These are phyloP conservation scores for Zaprionus capensis DNA, from an alignment of 1,140 invertebrate species.

Conservation along the genomic window DNA sequence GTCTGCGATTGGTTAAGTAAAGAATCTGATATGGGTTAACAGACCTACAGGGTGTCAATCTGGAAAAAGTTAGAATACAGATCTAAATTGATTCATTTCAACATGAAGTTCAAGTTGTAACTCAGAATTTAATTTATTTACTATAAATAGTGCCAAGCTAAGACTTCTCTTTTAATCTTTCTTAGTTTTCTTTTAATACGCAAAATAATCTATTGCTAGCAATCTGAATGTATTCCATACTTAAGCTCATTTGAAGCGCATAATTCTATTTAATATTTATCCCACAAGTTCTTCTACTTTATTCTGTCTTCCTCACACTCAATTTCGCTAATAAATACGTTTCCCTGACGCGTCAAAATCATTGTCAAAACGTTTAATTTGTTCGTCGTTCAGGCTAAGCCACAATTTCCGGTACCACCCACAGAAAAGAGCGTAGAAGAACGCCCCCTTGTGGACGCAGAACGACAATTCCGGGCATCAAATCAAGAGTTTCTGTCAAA, in stretches of 20 bases:
- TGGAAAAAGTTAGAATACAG: no score
- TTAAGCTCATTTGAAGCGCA: not conserved
- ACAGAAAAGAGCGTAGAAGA: constrained; percentile 14
- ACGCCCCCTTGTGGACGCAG: constrained; percentile 42
- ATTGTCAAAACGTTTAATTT: constrained; percentile 69
- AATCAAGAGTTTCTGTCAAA: constrained; percentile 77
- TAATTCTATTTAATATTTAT: constrained; percentile 65
- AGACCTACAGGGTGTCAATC: no score
- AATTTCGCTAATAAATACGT: constrained; percentile 69
- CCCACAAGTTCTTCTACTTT: not conserved
- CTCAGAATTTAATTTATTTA: not conserved
- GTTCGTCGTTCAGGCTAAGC: constrained; percentile 47
- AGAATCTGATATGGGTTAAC: no score
- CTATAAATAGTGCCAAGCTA: not conserved
- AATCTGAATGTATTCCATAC: not conserved
- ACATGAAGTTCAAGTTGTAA: no score
- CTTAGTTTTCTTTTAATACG: not conserved
- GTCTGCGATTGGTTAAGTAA: no score
- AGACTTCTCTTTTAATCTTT: not conserved
- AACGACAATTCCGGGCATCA: constrained; percentile 47
- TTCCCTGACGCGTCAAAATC: constrained; percentile 36
- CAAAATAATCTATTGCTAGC: constrained; percentile 2
- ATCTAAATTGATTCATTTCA: no score
- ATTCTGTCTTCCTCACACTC: constrained; percentile 53
- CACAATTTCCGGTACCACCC: constrained; percentile 76